Evolutionary conservation across 64 coral and sea anemone species (phyloP).

Genomic region (Astreopora myriophthalma): DNA sequence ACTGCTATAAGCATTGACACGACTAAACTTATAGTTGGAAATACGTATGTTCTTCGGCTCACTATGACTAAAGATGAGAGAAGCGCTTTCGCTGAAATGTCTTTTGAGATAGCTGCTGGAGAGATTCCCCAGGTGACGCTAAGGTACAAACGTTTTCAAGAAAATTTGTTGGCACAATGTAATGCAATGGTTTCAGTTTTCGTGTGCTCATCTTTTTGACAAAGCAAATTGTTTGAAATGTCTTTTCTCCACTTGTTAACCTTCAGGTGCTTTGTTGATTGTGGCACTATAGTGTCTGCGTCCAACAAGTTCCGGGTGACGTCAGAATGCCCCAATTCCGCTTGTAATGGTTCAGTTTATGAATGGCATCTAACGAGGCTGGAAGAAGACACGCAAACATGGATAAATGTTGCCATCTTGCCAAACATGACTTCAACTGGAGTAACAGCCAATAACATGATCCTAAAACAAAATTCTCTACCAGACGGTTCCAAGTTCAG

Average conservation of each 20-base stretch:
- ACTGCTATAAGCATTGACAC: not conserved
- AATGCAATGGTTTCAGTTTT: not conserved
- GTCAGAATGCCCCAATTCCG: not conserved
- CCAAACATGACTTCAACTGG: slow-evolving; percentile 6
- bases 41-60: not conserved
- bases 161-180: not conserved
- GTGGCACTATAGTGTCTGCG: not conserved
- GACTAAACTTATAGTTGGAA: not conserved
- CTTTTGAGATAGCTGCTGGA: slow-evolving; percentile 1
- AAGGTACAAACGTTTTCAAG: not conserved
- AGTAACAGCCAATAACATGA: not conserved
- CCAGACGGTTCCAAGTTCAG: not conserved
- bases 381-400: not conserved
- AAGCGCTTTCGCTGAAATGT: not conserved
- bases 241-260: not conserved
- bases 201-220: not conserved
- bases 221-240: not conserved
- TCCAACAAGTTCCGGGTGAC: slow-evolving; percentile 25
- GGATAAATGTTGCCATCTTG: not conserved
- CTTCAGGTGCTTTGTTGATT: slow-evolving; percentile 19
- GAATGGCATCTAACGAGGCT: not conserved
- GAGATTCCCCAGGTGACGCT: slow-evolving; percentile 6
- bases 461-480: not conserved
- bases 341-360: slow-evolving; percentile 39
- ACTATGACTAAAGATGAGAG: slow-evolving; percentile 1